Conservation (phyloP, 2,113 vertebrate genomes). For the Geococcyx californianus region DNA sequence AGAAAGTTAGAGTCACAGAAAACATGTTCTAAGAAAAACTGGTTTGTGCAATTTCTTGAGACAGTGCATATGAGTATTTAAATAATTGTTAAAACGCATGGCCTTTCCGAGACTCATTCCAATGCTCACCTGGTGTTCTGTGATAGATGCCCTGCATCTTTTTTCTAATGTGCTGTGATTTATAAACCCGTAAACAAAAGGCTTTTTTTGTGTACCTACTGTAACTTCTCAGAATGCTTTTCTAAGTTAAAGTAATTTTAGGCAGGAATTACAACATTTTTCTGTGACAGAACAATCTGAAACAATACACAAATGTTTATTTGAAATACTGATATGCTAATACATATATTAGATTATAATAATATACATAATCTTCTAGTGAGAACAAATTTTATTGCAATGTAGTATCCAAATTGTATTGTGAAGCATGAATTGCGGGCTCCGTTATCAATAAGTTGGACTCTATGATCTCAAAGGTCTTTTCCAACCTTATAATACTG, state of each 20-base stretch:
- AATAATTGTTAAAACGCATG: neutral
- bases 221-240: neutral
- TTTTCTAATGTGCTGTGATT: neutral
- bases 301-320: neutral
- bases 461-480: too few relatives aligned
- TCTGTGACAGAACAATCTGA: neutral
- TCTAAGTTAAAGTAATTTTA: neutral
- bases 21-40: neutral
- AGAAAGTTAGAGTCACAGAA: neutral
- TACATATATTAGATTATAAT: neutral
- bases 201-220: neutral
- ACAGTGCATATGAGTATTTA: accelerated
- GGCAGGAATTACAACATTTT: accelerated
- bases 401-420: neutral
- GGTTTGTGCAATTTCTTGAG: neutral
- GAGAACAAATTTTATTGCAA: neutral
- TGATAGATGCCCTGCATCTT: neutral
- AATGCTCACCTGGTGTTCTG: neutral
- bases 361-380: neutral
- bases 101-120: neutral
- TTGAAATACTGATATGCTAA: neutral
- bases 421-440: neutral
- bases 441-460: neutral
- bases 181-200: neutral
- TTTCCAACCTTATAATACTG: too few relatives aligned